Base-by-base conservation (phyloP, 2,888 invertebrate genomes). In the Drosophila ustulata region DNA sequence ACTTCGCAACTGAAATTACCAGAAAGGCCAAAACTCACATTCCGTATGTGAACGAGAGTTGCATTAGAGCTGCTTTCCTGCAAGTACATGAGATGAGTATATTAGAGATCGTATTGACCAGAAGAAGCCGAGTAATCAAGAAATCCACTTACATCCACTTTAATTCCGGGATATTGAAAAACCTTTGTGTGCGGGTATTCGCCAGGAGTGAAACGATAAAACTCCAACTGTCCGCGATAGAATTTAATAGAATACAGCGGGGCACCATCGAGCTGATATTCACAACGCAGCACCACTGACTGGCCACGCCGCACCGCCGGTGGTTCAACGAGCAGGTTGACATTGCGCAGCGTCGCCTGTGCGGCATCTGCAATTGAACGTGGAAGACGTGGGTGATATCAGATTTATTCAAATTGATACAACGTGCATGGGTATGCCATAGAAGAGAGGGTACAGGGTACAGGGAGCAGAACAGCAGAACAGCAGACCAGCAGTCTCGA, bases 1-100 rank as follows among this genome's bases (percentile, higher is more conserved):
- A 95, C 95, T 91, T 95, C 95, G 84, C 95, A 95, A 91, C 94
- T 95, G 92, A 95, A 95, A 93, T 94, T 95, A 18, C 95, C 95
- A 3, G 95, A 94, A 34, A 95, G 93, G 25, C 93, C 94, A 82
- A 95, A 95, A 90, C 94, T 94, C 66, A 95, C 95, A 86, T 95
- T 93, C 69, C 94, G 94, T 84, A 95, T 93, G 74, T 94, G 94
- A 80, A 95, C 95, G 90, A 95, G 94, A 67, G 94, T 95, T 87
- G 95, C 94, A 91, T 95, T 95, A 39, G 95, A 95, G 88, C 94
- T 94, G 79, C 94, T 94, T 87, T 94, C 91, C 96, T 96, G 93
- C 78, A 67, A 66, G 18, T 46, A 26, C 4, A n/a, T 37, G 9
- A 32, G 32, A 28, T 28, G 7, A 8, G 32, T 13, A 47, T 52